phyloP scores from a whole-genome alignment of 2,113 vertebrate species.

The Sylvia atricapilla region DNA sequence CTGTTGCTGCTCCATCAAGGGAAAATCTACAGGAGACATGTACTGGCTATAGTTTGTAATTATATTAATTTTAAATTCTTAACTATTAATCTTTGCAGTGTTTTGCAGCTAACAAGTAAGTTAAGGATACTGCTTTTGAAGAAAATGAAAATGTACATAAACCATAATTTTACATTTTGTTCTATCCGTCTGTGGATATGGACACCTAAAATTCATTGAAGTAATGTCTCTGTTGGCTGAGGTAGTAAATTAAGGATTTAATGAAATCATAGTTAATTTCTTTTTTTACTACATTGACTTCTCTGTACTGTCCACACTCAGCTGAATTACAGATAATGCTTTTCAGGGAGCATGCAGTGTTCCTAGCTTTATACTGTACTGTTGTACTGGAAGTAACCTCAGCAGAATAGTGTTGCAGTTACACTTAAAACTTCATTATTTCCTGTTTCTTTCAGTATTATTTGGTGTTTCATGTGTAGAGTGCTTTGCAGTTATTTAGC shows the following conservation, averaged over 20 bases:
- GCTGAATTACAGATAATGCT: neutral
- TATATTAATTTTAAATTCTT: neutral
- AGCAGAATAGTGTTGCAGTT: neutral
- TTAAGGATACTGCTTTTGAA: neutral
- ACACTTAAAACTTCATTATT: neutral
- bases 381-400: neutral
- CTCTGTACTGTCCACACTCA: neutral
- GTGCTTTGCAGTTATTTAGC: neutral
- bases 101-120: neutral
- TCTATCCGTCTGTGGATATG: neutral
- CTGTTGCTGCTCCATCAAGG: constrained; percentile 77
- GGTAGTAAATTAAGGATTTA: neutral
- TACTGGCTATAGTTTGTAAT: constrained; percentile 67
- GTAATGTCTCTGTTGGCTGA: neutral
- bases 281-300: neutral
- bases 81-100: neutral
- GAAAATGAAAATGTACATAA: neutral
- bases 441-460: neutral
- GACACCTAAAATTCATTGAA: neutral
- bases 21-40: constrained; percentile 72
- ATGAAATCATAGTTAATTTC: neutral
- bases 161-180: neutral
- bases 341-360: neutral
- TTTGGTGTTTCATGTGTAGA: neutral
- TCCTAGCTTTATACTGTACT: neutral